Base-by-base conservation (phyloP, 2,888 invertebrate genomes). In the Spicauda simplicius region DNA sequence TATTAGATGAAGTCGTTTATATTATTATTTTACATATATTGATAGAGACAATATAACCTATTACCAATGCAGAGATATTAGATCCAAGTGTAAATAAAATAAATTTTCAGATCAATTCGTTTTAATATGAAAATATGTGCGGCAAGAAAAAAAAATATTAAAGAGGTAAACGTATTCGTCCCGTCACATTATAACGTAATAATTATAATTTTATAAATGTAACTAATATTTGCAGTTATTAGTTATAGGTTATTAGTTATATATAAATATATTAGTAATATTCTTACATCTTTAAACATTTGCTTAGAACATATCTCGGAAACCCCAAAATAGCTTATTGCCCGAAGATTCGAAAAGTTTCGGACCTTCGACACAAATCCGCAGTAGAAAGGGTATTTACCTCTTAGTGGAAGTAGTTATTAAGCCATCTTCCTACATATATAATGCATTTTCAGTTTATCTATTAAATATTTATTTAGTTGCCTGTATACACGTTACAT, bases 311-410 rank as follows among this genome's bases (percentile, higher is more conserved):
- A n/a, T 45, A n/a, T 45, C 45, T 45, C 7, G n/a, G 11, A 45
- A 57, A 58, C 20, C 58, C n/a, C 45, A 58, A 58, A 57, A 48
- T 25, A 58, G 58, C 45, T 58, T 58, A 58, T 45, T 20, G 58
- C n/a, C 20, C 19, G 45, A 58, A 45, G 41, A 58, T 20, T 58
- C n/a, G 45, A 45, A 45, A 58, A 58, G 58, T 45, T 45, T 25
- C 19, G 20, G n/a, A n/a, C 45, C 58, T 25, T 48, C 58, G 25
- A 20, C 45, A 25, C 48, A 59, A 59, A 59, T 48, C 58, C 48
- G 45, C 48, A 11, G 19, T 57, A 57, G 41, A 59, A 59, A 48
- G 45, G 58, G 58, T 59, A 48, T 59, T 59, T 45, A 25, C 45
- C 59, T 59, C 48, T 59, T 59, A 59, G 59, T 30, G 48, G 48